Evolutionary conservation across 2,113 vertebrate genomes (phyloP).

Genomic region (Amphiprion percula): DNA sequence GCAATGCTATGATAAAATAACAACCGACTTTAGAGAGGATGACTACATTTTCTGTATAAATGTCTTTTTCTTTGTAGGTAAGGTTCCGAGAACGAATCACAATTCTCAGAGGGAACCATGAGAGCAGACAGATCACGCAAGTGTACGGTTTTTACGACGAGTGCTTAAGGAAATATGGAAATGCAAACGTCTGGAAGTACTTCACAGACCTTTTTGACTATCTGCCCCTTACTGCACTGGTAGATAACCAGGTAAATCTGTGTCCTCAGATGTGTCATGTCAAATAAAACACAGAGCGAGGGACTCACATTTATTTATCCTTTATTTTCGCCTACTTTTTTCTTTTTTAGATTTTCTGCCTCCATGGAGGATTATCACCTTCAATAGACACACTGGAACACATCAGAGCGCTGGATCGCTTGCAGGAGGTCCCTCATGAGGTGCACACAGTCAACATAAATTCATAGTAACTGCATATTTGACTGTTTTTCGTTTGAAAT

Average conservation of each 20-base stretch:
- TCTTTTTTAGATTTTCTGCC: slow-evolving; percentile 92
- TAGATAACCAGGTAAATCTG: slow-evolving; percentile 94
- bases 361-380: slow-evolving; percentile 96
- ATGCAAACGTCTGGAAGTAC: slow-evolving; percentile 99
- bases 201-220: slow-evolving; percentile 90
- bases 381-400: slow-evolving; percentile 99
- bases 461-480: background rate
- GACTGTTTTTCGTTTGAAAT: background rate
- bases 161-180: slow-evolving; percentile 97
- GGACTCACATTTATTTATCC: background rate
- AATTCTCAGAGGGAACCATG: slow-evolving; percentile 96
- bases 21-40: no score
- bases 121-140: slow-evolving; percentile 89
- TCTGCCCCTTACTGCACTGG: slow-evolving; percentile 96
- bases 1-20: background rate
- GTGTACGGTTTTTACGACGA: slow-evolving; percentile 87
- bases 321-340: background rate
- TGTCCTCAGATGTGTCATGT: background rate
- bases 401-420: slow-evolving; percentile 96
- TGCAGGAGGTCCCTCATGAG: slow-evolving; percentile 99
- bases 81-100: slow-evolving; percentile 97
- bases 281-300: background rate
- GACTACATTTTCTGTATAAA: background rate
- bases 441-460: slow-evolving; percentile 74
- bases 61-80: slow-evolving; percentile 82